Percentiles rank a stretch among this genome's conserved stretches.
Evolutionary conservation across 2,113 vertebrate species (phyloP).

Genomic region (Athene noctua): DNA sequence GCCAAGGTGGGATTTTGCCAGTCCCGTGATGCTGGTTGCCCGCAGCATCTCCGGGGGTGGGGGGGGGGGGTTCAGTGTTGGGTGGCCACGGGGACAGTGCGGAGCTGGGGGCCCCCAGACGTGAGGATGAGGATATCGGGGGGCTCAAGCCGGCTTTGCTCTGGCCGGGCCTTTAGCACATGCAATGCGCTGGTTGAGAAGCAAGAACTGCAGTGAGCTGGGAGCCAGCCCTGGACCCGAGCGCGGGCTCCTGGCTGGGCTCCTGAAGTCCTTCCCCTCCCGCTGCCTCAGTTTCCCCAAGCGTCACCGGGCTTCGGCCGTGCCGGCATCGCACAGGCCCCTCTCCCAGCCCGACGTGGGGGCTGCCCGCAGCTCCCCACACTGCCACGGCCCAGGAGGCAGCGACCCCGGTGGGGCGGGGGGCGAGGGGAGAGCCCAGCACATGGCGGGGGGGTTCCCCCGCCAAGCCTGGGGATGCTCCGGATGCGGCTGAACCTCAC

Average conservation of each 20-base stretch:
- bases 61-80: not conserved
- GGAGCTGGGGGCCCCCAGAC: not conserved
- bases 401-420: not conserved
- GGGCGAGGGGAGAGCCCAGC: not conserved
- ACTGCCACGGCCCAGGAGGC: not conserved
- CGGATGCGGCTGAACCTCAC: not conserved
- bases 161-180: not conserved
- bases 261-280: not conserved
- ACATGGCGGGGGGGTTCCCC: rapidly evolving
- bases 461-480: not conserved
- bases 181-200: not conserved
- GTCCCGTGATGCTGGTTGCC: not conserved
- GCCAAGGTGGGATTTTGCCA: not conserved
- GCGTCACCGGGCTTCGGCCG: rapidly evolving
- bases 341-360: not conserved
- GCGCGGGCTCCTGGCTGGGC: not conserved
- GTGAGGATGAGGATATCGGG: not conserved
- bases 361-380: constrained; percentile 35
- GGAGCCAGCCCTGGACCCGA: not conserved
- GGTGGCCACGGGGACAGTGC: rapidly evolving
- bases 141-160: not conserved
- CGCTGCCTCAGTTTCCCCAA: not conserved
- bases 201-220: not conserved
- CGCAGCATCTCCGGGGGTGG: rapidly evolving
- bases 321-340: rapidly evolving